Percentiles rank a stretch among this genome's conserved stretches.
Evolutionary conservation across 2,888 invertebrate genomes (phyloP).

Genomic region (Sinodicranocentrus sp.): DNA sequence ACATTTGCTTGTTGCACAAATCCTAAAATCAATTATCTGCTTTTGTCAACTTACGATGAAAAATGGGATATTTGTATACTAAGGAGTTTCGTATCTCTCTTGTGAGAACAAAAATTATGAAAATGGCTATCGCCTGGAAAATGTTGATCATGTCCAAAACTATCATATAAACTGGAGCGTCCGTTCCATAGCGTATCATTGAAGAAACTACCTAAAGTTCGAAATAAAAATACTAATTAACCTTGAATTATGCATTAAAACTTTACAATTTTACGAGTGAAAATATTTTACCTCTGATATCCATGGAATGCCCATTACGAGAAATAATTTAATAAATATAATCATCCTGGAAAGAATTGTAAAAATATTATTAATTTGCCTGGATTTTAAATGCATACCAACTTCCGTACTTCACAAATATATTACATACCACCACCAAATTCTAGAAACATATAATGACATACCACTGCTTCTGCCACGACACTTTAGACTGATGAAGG

Average conservation of each 20-base stretch:
- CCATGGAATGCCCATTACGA: conserved; percentile 76
- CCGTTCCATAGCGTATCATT: conserved; percentile 39
- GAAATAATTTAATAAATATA: conserved; percentile 73
- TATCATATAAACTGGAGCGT: conserved; percentile 69
- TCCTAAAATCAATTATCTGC: conserved; percentile 66
- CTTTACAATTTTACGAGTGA: too few species aligned
- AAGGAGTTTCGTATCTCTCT: conserved; percentile 71
- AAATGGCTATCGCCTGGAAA: conserved; percentile 74
- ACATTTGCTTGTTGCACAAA: too few species aligned
- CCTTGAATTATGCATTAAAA: too few species aligned
- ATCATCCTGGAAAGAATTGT: conserved; percentile 64
- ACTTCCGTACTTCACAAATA: too few species aligned
- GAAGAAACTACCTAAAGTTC: conserved; percentile 71
- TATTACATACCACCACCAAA: too few species aligned
- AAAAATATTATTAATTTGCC: too few species aligned
- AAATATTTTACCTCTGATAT: conserved; percentile 61
- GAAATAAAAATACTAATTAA: too few species aligned
- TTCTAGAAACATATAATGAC: too few species aligned
- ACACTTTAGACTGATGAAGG: conserved; percentile 70
- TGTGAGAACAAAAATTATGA: conserved; percentile 75
- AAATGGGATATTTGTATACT: conserved; percentile 70
- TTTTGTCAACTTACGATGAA: too few species aligned
- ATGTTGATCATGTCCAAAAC: conserved; percentile 72
- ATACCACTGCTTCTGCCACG: conserved; percentile 74
- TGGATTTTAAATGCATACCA: too few species aligned